phyloP scores from a whole-genome alignment of 2,888 invertebrate species.

The Electrophaes corylata region DNA sequence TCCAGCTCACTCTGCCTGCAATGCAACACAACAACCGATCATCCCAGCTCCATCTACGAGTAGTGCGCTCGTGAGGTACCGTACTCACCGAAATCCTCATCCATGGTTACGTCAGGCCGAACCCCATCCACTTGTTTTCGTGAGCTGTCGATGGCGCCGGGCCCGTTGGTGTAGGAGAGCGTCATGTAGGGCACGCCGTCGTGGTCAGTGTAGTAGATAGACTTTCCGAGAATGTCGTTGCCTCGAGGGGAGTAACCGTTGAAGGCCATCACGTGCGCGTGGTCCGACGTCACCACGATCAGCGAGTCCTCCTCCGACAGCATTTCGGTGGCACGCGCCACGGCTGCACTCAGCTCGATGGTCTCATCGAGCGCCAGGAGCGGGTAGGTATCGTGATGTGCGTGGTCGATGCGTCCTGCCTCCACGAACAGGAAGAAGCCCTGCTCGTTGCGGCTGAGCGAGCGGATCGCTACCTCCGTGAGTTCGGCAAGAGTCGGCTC shows the following conservation, averaged over 20 bases:
- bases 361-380: constrained; percentile 87
- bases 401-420: constrained; percentile 86
- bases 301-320: constrained; percentile 85
- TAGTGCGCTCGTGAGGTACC: background rate
- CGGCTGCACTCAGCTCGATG: constrained; percentile 85
- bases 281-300: constrained; percentile 90
- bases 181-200: constrained; percentile 81
- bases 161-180: constrained; percentile 81
- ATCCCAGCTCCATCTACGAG: background rate
- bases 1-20: constrained; percentile 50
- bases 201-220: constrained; percentile 49
- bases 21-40: background rate
- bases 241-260: constrained; percentile 38
- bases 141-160: constrained; percentile 68
- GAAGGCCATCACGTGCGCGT: constrained; percentile 88
- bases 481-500: constrained; percentile 83
- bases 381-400: constrained; percentile 84
- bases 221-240: background rate
- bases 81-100: constrained; percentile 59
- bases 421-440: constrained; percentile 91
- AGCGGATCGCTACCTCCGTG: constrained; percentile 86
- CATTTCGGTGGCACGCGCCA: constrained; percentile 69
- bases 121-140: constrained; percentile 84
- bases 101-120: constrained; percentile 68
- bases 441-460: constrained; percentile 84